These are phyloP conservation scores for Musca domestica DNA, from an alignment of 1,140 invertebrate species.

Conservation along the genomic window DNA sequence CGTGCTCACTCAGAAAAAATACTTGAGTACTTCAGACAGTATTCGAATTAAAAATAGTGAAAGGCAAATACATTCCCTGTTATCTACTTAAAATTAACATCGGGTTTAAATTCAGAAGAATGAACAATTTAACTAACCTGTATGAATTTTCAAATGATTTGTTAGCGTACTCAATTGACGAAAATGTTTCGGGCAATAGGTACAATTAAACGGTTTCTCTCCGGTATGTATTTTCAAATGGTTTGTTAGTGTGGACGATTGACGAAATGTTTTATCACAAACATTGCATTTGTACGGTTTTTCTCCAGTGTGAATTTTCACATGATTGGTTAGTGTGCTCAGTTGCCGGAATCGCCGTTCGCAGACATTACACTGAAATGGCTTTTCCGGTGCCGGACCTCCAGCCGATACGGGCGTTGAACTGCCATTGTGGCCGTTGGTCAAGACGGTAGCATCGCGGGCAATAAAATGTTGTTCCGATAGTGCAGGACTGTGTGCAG, in stretches of 20 bases:
- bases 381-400: slow-evolving; percentile 41
- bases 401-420: slow-evolving; percentile 32
- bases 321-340: slow-evolving; percentile 53
- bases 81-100: too few relatives aligned
- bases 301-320: slow-evolving; percentile 53
- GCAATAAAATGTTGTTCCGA: slow-evolving; percentile 35
- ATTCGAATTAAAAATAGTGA: too few relatives aligned
- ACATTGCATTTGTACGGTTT: slow-evolving; percentile 53
- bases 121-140: slow-evolving; percentile 40
- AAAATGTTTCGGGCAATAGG: slow-evolving; percentile 52
- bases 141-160: slow-evolving; percentile 53
- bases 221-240: slow-evolving; percentile 53
- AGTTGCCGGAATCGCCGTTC: slow-evolving; percentile 52
- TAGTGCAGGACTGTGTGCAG: slow-evolving; percentile 36
- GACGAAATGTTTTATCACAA: slow-evolving; percentile 53
- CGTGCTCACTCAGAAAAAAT: too few relatives aligned
- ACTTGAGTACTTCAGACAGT: too few relatives aligned
- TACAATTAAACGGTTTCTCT: slow-evolving; percentile 53
- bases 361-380: slow-evolving; percentile 53
- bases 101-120: too few relatives aligned
- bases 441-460: slow-evolving; percentile 18
- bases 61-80: too few relatives aligned
- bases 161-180: slow-evolving; percentile 52
- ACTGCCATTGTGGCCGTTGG: slow-evolving; percentile 38
- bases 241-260: slow-evolving; percentile 53